Percentiles rank a stretch among this genome's conserved stretches.
These are phyloP conservation scores for Thera obeliscata DNA, from an alignment of 2,888 invertebrate species.

Conservation along the genomic window DNA sequence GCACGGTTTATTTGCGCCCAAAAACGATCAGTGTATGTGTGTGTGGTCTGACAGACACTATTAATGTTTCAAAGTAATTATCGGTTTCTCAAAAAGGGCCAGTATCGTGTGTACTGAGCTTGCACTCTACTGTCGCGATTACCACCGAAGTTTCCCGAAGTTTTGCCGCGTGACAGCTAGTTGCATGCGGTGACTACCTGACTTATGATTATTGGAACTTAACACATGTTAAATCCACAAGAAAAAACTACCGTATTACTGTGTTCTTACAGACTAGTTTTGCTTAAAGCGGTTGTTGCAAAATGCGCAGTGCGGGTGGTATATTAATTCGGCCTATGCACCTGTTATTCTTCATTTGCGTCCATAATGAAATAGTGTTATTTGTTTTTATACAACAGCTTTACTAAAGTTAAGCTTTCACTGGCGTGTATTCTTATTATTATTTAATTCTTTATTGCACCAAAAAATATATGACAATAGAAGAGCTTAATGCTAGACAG, in stretches of 20 bases:
- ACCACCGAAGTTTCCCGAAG: slow-evolving; percentile 47
- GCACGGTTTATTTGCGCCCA: too few species aligned
- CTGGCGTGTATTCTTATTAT: too few species aligned
- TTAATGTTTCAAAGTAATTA: neutral
- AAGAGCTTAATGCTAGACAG: too few species aligned
- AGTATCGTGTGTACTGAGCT: neutral
- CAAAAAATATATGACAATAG: too few species aligned
- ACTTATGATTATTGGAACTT: slow-evolving; percentile 48
- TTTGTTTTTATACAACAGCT: slow-evolving; percentile 11
- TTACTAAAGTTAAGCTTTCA: too few species aligned
- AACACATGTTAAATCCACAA: slow-evolving; percentile 20
- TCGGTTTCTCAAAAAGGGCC: neutral
- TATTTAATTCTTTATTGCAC: too few species aligned
- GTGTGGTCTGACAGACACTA: too few species aligned
- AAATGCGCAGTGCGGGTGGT: slow-evolving; percentile 57
- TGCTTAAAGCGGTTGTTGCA: slow-evolving; percentile 25
- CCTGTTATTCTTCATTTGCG: slow-evolving; percentile 43
- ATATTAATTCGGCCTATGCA: slow-evolving; percentile 42
- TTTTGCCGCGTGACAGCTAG: slow-evolving; percentile 46
- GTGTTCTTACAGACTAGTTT: slow-evolving; percentile 17
- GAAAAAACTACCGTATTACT: slow-evolving; percentile 23
- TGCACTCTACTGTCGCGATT: slow-evolving; percentile 29
- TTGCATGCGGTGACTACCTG: slow-evolving; percentile 46
- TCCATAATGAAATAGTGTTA: slow-evolving; percentile 37
- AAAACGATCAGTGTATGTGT: too few species aligned